These are phyloP conservation scores for Hippocampus comes DNA, from an alignment of 2,113 vertebrate species.

Conservation along the genomic window DNA sequence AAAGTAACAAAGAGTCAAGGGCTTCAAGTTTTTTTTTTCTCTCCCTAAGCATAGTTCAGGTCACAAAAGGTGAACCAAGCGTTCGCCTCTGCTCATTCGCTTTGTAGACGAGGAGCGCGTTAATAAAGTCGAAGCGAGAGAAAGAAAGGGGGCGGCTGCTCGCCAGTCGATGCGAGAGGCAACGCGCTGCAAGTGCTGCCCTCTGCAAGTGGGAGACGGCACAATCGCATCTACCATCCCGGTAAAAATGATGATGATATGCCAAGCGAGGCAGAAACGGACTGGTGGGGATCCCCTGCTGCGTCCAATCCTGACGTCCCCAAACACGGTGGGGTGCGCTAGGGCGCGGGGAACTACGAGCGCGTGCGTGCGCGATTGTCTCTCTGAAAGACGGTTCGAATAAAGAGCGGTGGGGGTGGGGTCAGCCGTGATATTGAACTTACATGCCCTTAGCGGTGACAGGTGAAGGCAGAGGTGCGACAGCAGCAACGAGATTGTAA, in stretches of 20 bases:
- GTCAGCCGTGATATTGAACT: neutral
- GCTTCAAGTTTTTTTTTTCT: neutral
- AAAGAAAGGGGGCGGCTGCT: constrained; percentile 8
- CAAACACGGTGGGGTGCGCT: constrained; percentile 18
- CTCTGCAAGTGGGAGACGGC: constrained; percentile 42
- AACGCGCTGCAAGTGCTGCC: constrained; percentile 24
- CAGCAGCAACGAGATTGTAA: neutral
- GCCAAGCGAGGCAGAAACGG: constrained; percentile 56
- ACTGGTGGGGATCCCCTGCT: constrained; percentile 63
- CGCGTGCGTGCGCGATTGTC: neutral
- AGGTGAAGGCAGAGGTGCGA: neutral
- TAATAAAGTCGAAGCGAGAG: neutral
- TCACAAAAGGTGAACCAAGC: constrained; percentile 3
- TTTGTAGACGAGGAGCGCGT: neutral
- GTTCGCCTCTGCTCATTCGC: neutral
- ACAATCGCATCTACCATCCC: constrained; percentile 50
- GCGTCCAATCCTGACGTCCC: constrained; percentile 64
- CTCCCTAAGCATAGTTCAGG: neutral
- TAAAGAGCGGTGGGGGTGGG: neutral
- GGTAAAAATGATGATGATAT: constrained; percentile 47
- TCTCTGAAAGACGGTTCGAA: neutral
- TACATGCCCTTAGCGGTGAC: neutral
- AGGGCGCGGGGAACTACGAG: constrained; percentile 6
- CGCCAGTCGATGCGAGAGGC: constrained; percentile 11
- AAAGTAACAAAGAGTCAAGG: constrained; percentile 11